Evolutionary conservation across 2,888 invertebrate species (phyloP).

Genomic region (Venusia cambrica): DNA sequence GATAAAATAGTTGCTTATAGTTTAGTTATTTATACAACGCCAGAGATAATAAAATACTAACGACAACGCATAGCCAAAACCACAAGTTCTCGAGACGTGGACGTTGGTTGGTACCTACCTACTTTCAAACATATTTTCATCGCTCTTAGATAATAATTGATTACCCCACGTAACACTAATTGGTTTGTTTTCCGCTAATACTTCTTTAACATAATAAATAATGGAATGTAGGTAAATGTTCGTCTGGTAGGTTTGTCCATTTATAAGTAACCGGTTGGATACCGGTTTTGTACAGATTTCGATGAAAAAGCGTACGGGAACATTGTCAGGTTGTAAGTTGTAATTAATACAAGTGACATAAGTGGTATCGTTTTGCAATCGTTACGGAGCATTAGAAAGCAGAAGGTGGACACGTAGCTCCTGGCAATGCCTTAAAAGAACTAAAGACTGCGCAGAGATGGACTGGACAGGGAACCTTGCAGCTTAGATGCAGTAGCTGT

Average conservation of each 20-base stretch:
- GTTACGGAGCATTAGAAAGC: slow-evolving; percentile 78
- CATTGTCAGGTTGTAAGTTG: slow-evolving; percentile 37
- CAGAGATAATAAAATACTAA: no score
- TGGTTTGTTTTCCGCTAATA: slow-evolving; percentile 8
- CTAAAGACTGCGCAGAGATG: slow-evolving; percentile 44
- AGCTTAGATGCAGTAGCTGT: no score
- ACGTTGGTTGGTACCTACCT: no score
- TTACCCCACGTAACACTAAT: slow-evolving; percentile 3
- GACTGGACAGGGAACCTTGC: no score
- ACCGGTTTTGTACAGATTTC: slow-evolving; percentile 15
- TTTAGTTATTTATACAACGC: no score
- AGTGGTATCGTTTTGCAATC: slow-evolving; percentile 67
- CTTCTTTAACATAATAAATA: slow-evolving; percentile 9
- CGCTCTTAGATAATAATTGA: slow-evolving; percentile 5
- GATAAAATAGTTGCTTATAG: no score
- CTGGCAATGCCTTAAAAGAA: slow-evolving; percentile 65
- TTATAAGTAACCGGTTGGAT: no score
- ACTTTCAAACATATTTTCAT: no score
- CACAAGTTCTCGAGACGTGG: no score
- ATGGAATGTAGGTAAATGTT: slow-evolving; percentile 11
- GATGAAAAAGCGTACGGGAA: slow-evolving; percentile 30
- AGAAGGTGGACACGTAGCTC: slow-evolving; percentile 56
- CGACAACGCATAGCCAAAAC: no score
- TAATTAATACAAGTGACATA: slow-evolving; percentile 74
- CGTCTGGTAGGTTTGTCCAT: slow-evolving; percentile 3